Conservation (phyloP, 2,113 vertebrate genomes). For the Oreocharis arfaki region DNA sequence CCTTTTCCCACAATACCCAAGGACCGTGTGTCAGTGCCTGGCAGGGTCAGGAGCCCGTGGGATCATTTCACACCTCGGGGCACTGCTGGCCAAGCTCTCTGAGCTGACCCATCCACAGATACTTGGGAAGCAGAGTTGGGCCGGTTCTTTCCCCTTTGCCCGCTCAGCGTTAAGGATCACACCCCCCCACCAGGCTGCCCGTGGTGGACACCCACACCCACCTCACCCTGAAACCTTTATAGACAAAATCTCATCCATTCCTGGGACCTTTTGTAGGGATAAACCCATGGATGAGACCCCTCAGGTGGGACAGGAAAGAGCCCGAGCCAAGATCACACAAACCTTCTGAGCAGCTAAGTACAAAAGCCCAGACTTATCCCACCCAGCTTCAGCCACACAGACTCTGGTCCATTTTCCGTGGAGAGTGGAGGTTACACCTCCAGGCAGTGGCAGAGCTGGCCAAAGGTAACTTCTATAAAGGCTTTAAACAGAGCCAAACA, state of each 20-base stretch:
- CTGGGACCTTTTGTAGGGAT: background rate
- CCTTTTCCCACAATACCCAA: background rate
- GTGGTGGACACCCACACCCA: fast-evolving
- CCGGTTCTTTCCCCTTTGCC: background rate
- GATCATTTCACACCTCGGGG: background rate
- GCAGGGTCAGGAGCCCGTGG: background rate
- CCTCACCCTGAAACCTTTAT: background rate
- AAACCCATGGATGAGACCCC: background rate
- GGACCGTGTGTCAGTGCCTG: fast-evolving
- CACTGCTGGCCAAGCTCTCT: background rate
- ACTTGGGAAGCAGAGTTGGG: background rate
- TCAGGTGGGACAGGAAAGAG: background rate
- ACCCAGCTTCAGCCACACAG: background rate
- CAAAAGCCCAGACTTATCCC: background rate
- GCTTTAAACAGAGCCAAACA: background rate
- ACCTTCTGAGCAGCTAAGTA: background rate
- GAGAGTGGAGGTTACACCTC: background rate
- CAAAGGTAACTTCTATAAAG: background rate
- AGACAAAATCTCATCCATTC: background rate
- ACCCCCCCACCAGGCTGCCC: fast-evolving
- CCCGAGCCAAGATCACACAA: background rate
- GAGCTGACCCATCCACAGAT: background rate
- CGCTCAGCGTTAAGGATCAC: fast-evolving
- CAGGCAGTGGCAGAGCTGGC: background rate
- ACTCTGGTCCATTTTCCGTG: background rate